These are phyloP conservation scores for Morpho helenor DNA, from an alignment of 2,888 invertebrate species.

Conservation along the genomic window DNA sequence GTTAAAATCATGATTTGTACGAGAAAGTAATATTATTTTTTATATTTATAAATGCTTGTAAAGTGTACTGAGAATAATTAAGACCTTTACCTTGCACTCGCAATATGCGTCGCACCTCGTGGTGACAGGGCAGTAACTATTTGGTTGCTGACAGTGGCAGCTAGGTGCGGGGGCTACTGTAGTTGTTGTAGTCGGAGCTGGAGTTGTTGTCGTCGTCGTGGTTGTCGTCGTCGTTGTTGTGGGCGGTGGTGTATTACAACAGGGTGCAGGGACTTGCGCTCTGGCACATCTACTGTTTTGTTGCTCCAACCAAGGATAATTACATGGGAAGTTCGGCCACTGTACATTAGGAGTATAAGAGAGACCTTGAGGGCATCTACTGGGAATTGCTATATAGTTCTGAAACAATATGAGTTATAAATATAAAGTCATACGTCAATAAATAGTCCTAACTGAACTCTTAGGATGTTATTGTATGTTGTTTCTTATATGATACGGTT, in stretches of 20 bases:
- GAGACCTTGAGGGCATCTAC: conserved; percentile 88
- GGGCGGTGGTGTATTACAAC: neutral
- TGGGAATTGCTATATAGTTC: conserved; percentile 82
- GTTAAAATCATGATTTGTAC: neutral
- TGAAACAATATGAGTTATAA: conserved; percentile 6
- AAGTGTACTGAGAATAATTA: too few species aligned
- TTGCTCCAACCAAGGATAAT: conserved; percentile 71
- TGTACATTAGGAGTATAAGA: conserved; percentile 83
- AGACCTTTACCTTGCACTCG: conserved; percentile 1
- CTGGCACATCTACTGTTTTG: too few species aligned
- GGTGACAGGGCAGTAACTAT: neutral
- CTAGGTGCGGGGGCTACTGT: neutral
- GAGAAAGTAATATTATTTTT: too few species aligned
- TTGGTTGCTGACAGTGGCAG: neutral
- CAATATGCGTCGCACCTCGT: neutral
- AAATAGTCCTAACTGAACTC: too few species aligned
- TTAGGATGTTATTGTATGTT: too few species aligned
- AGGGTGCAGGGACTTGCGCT: neutral
- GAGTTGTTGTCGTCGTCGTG: neutral
- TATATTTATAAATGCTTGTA: too few species aligned
- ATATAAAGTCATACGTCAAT: neutral
- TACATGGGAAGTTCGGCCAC: conserved; percentile 85
- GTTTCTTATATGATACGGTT: too few species aligned
- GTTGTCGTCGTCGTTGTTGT: neutral
- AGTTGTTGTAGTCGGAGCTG: neutral